Conservation (phyloP, 2,113 vertebrate species). For the Rhegmatorhina hoffmannsi region DNA sequence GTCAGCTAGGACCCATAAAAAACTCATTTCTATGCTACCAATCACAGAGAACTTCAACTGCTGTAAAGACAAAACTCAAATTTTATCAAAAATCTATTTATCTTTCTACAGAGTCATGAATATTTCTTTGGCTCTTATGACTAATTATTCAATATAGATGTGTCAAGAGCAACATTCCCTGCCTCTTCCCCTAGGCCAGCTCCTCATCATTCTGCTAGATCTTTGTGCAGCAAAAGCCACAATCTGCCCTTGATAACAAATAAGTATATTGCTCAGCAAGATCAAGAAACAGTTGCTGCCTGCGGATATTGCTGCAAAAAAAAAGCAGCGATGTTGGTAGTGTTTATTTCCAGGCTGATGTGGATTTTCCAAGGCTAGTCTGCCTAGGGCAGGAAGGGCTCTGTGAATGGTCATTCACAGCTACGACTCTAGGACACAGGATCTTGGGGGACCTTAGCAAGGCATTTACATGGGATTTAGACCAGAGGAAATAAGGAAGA, state of each 20-base stretch:
- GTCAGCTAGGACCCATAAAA: conserved; percentile 46
- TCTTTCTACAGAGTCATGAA: conserved; percentile 54
- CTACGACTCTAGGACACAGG: neutral
- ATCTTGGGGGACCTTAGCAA: neutral
- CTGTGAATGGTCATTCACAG: conserved; percentile 5
- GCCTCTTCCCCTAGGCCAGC: conserved; percentile 22
- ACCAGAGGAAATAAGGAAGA: neutral
- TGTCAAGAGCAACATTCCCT: conserved; percentile 46
- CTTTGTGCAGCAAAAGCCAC: conserved; percentile 24
- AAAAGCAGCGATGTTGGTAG: neutral
- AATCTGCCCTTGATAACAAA: conserved; percentile 51
- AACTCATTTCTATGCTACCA: conserved; percentile 55
- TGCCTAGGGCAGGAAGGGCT: neutral
- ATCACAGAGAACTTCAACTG: conserved; percentile 35
- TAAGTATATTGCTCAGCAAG: conserved; percentile 30
- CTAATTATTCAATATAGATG: conserved; percentile 48
- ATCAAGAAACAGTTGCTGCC: conserved; percentile 48
- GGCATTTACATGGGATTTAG: neutral
- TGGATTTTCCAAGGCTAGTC: neutral
- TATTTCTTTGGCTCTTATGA: conserved; percentile 60
- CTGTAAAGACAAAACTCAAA: conserved; percentile 45
- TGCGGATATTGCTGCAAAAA: neutral
- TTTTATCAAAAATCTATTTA: conserved; percentile 68
- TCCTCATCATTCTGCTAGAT: conserved; percentile 25
- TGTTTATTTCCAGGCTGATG: conserved; percentile 3